A percentile compares a stretch with the other conserved stretches of the same genome.
These are phyloP conservation scores for Dolichallabes microphthalmus DNA, from an alignment of 2,113 vertebrate genomes.

Conservation along the genomic window DNA sequence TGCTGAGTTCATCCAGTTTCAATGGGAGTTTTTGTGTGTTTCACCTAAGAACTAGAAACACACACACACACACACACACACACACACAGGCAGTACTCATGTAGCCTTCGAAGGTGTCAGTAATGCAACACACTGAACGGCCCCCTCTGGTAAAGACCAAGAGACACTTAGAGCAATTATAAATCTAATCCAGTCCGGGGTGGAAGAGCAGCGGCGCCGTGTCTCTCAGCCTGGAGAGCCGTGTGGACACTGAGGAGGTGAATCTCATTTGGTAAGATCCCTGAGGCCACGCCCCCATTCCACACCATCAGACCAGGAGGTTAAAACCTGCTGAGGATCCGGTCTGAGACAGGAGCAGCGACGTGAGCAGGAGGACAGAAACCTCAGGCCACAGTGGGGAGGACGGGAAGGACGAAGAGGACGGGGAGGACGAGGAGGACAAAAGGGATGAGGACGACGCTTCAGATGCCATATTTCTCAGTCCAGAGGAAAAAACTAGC, in stretches of 20 bases:
- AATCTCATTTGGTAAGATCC: not conserved
- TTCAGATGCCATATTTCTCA: not conserved
- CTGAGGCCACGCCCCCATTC: not conserved
- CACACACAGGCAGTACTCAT: not conserved
- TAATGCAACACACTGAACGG: no score
- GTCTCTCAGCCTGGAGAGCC: not conserved
- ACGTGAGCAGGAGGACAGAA: not conserved
- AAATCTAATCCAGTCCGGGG: no score
- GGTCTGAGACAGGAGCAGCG: not conserved
- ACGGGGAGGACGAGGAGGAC: not conserved
- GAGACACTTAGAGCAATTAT: no score
- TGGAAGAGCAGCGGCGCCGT: no score
- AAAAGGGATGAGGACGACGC: not conserved
- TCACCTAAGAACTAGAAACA: not conserved
- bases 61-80: not conserved
- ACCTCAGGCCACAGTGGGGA: not conserved
- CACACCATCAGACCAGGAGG: not conserved
- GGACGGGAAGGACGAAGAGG: no score
- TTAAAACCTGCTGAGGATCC: not conserved
- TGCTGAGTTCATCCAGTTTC: not conserved
- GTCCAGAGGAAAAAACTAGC: not conserved
- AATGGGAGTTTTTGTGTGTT: not conserved
- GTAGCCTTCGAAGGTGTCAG: no score
- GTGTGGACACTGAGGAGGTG: not conserved
- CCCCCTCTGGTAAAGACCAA: no score